Evolutionary conservation across 2,888 invertebrate genomes (phyloP).

Genomic region (Cheilosia vernalis): DNA sequence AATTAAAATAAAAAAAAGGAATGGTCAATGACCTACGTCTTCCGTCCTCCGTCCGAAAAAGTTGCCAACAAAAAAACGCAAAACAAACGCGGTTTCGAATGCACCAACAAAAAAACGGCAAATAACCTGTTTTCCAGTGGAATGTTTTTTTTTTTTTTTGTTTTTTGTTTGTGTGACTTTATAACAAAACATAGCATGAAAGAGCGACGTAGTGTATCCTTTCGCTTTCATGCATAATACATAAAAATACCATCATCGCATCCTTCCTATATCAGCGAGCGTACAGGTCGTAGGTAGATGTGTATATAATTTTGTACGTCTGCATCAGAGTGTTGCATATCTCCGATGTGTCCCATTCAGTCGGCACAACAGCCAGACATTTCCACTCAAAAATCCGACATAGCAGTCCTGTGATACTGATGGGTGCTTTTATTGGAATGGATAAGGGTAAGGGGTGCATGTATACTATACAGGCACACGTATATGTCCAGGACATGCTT

Average conservation of each 20-base stretch:
- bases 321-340: constrained; percentile 54
- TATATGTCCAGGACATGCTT: constrained; percentile 64
- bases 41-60: constrained; percentile 53
- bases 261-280: constrained; percentile 50
- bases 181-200: constrained; percentile 74
- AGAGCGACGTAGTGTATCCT: constrained; percentile 78
- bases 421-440: constrained; percentile 45
- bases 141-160: constrained; percentile 56
- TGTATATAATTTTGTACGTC: constrained; percentile 16
- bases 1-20: constrained; percentile 53
- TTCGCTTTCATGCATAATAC: constrained; percentile 83
- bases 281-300: constrained; percentile 5
- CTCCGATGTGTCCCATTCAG: constrained; percentile 60
- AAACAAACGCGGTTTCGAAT: constrained; percentile 68
- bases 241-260: constrained; percentile 75
- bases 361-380: constrained; percentile 66
- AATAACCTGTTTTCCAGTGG: constrained; percentile 74
- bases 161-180: constrained; percentile 56
- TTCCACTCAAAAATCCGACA: constrained; percentile 66
- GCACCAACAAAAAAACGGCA: constrained; percentile 57
- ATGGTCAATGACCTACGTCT: constrained; percentile 71
- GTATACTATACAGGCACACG: constrained; percentile 5
- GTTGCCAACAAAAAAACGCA: constrained; percentile 30
- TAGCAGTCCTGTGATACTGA: constrained; percentile 18
- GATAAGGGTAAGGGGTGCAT: constrained; percentile 48